Base-by-base conservation (phyloP, 2,797 vertebrate species). In the Trachops cirrhosus region DNA sequence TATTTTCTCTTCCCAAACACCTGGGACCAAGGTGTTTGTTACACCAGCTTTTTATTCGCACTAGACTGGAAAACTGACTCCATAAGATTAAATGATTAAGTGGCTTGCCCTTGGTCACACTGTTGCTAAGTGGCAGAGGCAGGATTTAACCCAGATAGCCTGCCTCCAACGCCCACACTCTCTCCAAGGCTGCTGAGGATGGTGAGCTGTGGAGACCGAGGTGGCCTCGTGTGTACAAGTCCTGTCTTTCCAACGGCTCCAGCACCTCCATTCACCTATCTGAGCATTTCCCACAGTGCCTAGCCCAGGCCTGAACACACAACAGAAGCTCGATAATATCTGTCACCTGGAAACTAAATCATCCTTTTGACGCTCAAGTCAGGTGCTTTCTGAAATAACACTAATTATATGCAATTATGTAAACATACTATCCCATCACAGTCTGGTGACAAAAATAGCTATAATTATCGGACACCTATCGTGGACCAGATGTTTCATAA, bases 371-470 rank as follows among this genome's bases (percentile, higher is more conserved):
- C 32, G 68, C 52, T 88, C 88, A 75, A 73, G 29, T 48, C 62
- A 59, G 59, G 50, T 93, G 75, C 54, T 83, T 89, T 92, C 74
- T 93, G 73, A 84, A 95, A 88, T 89, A 77, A 91, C 26, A 57
- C 6, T 52, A 74, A 85, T 19, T 52, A 11, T 44, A 84, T n/a
- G 39, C 67, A 93, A 37, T 68, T 83, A 77, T 1, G 10, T 54
- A 85, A 96, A 94, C 14, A 86, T 21, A 54, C 5, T 26, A 62
- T 79, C 34, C 34, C 18, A 54, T 46, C 59, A 41, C 14, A 87
- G 50, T 50, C 68, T 26, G 0, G 21, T 37, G 34, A 74, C 21
- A 54, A 67, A 4, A 73, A 50, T 14, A 73, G 37, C 29, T 44
- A 86, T 80, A 48, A 10, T 54, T 82, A 79, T 26, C 37, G 75